Percentiles rank a stretch among this genome's conserved stretches.
Conservation (phyloP, 2,113 vertebrate species). For the Caracal caracal region DNA sequence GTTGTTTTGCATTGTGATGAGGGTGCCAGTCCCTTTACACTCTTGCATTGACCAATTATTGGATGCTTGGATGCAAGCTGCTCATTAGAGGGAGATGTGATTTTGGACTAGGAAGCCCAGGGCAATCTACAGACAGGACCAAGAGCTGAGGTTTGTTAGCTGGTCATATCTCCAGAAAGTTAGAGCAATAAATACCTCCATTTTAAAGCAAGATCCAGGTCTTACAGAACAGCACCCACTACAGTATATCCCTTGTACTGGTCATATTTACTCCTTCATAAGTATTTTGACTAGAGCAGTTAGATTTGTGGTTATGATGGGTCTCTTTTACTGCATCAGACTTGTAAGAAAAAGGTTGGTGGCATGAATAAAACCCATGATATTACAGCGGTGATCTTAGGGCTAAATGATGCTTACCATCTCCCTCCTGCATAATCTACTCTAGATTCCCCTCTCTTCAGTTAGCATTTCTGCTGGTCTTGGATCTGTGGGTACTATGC, state of each 20-base stretch:
- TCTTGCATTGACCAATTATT: background rate
- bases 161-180: background rate
- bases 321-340: background rate
- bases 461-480: background rate
- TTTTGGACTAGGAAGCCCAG: background rate
- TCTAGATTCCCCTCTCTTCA: background rate
- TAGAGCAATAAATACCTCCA: background rate
- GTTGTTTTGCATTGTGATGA: background rate
- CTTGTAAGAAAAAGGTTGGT: background rate
- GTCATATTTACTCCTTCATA: background rate
- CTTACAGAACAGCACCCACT: background rate
- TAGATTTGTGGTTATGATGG: background rate
- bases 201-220: background rate
- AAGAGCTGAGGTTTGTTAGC: background rate
- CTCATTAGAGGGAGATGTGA: background rate
- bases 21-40: background rate
- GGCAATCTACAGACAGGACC: background rate
- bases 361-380: background rate
- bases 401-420: background rate
- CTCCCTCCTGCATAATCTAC: background rate
- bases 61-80: background rate
- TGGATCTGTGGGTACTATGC: background rate
- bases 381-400: background rate
- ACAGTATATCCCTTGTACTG: accelerated
- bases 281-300: background rate